These are phyloP conservation scores for Allophyes oxyacanthae DNA, from an alignment of 2,888 invertebrate species.

Conservation along the genomic window DNA sequence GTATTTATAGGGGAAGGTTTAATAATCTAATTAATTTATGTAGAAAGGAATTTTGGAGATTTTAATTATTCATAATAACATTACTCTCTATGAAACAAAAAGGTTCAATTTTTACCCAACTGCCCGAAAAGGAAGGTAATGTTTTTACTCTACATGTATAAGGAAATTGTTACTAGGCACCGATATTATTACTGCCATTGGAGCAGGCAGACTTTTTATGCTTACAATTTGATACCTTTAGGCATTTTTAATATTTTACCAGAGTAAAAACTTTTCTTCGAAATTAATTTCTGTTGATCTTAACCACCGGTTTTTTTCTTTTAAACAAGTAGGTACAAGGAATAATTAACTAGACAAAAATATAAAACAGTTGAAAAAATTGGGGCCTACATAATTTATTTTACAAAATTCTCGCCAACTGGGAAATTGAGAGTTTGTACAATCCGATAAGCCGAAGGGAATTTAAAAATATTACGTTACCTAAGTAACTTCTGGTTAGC, in stretches of 20 bases:
- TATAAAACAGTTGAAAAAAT: slow-evolving; percentile 21
- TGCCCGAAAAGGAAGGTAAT: too few relatives aligned
- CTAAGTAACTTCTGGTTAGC: slow-evolving; percentile 38
- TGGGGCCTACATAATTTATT: slow-evolving; percentile 33
- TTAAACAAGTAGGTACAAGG: slow-evolving; percentile 24
- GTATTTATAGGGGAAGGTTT: slow-evolving; percentile 12
- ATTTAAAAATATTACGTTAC: slow-evolving; percentile 50
- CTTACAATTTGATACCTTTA: slow-evolving; percentile 14
- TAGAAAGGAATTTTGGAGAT: background rate
- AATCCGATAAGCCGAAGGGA: slow-evolving; percentile 50
- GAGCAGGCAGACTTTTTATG: slow-evolving; percentile 6
- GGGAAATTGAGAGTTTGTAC: slow-evolving; percentile 47
- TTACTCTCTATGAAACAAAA: background rate
- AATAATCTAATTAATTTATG: slow-evolving; percentile 17
- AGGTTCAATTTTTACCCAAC: slow-evolving; percentile 1
- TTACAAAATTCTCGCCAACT: slow-evolving; percentile 35
- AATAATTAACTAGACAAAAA: slow-evolving; percentile 44
- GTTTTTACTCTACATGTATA: slow-evolving; percentile 1
- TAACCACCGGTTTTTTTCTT: slow-evolving; percentile 26
- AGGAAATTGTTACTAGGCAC: slow-evolving; percentile 6
- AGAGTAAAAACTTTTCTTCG: slow-evolving; percentile 17
- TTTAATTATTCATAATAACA: slow-evolving; percentile 1
- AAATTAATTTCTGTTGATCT: slow-evolving; percentile 33
- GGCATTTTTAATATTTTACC: slow-evolving; percentile 26
- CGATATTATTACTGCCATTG: slow-evolving; percentile 1